Evolutionary conservation across 1,140 invertebrate species (phyloP), one percentile per base, ranked within the genome.

Genomic region (Orius insidiosus): DNA sequence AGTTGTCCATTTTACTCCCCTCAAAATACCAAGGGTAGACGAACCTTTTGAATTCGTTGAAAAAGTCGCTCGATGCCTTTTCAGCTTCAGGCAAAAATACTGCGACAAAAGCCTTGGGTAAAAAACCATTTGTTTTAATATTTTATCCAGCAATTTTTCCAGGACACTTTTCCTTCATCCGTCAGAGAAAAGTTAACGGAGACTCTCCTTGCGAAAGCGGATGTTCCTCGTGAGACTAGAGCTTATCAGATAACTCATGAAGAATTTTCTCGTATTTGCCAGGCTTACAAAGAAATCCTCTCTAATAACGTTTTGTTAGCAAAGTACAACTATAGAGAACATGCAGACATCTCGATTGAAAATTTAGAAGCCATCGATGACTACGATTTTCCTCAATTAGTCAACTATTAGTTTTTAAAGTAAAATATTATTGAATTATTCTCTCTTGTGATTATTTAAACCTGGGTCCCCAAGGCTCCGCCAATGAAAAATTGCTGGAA

Each of bases 21-120:
- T 79, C 2, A 73, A 73, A 52, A 60, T 70, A 40, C 93, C 95
- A 1, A 57, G 76, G 3, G 85, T 92, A n/a, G 62, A 73, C 35
- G 66, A 86, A 19, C 76, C 85, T 0, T 98, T 96, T 63, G 61
- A 76, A 52, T 59, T 93, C 9, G 78, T 95, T 37, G 90, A 98
- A 59, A 97, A 95, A 69, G 76, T 99, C 14, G 66, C 79, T 0
- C 66, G 88, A 0, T 76, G 81, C 51, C 67, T 94, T 42, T 98
- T 97, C 63, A 76, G 76, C 55, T 82, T 80, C 67, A 72, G 88
- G 41, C 82, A 87, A 57, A 97, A 97, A 58, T 78, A 78, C 61
- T 77, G 75, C 37, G 39, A 41, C 18, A 44, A 44, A 44, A 30
- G 42, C 31, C 30, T 16, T 32, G 11, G 11, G 11, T 31, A 31